Evolutionary conservation across 1,140 invertebrate species (phyloP), one percentile per base, ranked within the genome.

Genomic region (Bombus breviceps): DNA sequence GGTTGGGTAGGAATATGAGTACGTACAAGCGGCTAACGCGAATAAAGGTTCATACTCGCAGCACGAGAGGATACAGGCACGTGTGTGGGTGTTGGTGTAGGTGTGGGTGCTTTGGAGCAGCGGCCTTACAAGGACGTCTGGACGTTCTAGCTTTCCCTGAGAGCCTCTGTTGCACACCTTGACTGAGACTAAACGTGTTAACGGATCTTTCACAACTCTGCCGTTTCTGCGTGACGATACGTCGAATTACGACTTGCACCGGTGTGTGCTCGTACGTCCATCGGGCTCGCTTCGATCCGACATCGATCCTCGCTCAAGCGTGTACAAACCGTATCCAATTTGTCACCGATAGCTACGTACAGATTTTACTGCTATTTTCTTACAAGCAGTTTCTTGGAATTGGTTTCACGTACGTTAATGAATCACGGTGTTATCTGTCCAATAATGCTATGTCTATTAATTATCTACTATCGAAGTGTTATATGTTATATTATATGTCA

Each of bases 71-170:
- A 43, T 81, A 81, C n/a, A 0, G 13, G 57, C 13, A 18, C n/a
- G n/a, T 32, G 71, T 66, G 81, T 86, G 64, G 59, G 34, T 86
- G 78, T 75, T 43, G 82, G 69, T 87, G 78, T 81, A 87, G 88
- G 88, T 87, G 88, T 84, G 57, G 85, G 79, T 85, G 82, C 88
- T 88, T 90, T 88, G 87, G 86, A 66, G 88, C 88, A 90, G 88
- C 88, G 88, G 88, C 88, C 88, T 90, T 88, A 88, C 88, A 90
- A 90, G 88, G 88, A 83, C 88, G 88, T 90, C 87, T 86, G 87
- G 80, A 86, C 81, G 81, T 83, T 86, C 80, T 88, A 90, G 81
- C 84, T 85, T 88, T 89, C 86, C 79, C 88, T 81, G 80, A 73
- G 78, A 78, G 76, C 15, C 64, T 34, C 78, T 66, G 78, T 53